phyloP scores from a whole-genome alignment of 2,888 invertebrate genomes.

The Leptarthrus brevirostris region DNA sequence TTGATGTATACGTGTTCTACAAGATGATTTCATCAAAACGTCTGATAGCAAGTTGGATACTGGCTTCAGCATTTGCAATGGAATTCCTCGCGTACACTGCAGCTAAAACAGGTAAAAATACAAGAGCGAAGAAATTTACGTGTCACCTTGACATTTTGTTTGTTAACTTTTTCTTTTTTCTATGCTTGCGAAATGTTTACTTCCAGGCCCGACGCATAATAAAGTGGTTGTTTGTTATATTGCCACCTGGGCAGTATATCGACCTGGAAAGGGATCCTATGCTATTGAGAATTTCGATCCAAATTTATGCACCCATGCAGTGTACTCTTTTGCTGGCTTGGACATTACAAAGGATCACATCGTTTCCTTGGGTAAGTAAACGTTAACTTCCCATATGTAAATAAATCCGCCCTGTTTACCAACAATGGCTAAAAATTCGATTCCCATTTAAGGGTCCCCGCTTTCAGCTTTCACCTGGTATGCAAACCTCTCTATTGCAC shows the following conservation, averaged over 20 bases:
- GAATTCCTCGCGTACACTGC: background rate
- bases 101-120: slow-evolving; percentile 50
- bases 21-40: slow-evolving; percentile 19
- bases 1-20: background rate
- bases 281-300: slow-evolving; percentile 77
- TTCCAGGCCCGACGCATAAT: slow-evolving; percentile 74
- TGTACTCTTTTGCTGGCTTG: slow-evolving; percentile 85
- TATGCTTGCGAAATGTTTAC: background rate
- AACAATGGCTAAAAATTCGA: too few species aligned
- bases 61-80: background rate
- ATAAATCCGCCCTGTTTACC: too few species aligned
- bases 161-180: background rate
- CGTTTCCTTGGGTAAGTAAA: slow-evolving; percentile 74
- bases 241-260: slow-evolving; percentile 83
- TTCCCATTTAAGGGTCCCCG: background rate
- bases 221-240: slow-evolving; percentile 85
- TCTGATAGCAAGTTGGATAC: background rate
- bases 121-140: background rate
- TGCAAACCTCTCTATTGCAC: background rate
- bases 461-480: background rate
- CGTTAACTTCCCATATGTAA: background rate
- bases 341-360: slow-evolving; percentile 75
- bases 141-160: slow-evolving; percentile 29
- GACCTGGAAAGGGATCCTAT: slow-evolving; percentile 75
- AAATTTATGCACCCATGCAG: slow-evolving; percentile 80